Evolutionary conservation across 2,113 vertebrate species (phyloP).

Genomic region (Loxodonta africana): DNA sequence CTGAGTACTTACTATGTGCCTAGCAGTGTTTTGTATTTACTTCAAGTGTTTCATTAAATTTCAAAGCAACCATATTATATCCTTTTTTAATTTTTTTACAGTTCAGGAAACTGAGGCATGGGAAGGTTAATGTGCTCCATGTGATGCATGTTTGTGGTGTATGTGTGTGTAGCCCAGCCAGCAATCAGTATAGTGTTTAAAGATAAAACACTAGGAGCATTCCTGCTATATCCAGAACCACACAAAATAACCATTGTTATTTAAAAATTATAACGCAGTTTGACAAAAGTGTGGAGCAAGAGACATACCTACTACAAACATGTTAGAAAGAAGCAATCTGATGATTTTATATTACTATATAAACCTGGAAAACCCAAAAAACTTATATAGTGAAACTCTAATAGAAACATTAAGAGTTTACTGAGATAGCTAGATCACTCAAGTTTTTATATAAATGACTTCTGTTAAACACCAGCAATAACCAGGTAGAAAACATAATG

Average conservation of each 20-base stretch:
- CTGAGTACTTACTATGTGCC: background rate
- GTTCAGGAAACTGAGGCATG: background rate
- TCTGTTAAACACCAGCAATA: background rate
- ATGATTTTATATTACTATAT: background rate
- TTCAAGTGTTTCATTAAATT: slow-evolving; percentile 44
- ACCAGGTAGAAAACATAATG: background rate
- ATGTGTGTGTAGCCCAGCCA: background rate
- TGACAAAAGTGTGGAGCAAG: background rate
- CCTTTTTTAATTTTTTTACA: background rate
- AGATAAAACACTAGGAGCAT: background rate
- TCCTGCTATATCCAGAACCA: background rate
- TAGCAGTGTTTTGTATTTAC: background rate
- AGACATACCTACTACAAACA: background rate
- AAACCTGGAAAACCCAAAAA: background rate
- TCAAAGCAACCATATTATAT: slow-evolving; percentile 21
- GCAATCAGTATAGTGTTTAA: background rate
- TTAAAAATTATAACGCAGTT: background rate
- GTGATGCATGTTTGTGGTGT: background rate
- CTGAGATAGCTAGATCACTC: background rate
- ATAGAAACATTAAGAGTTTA: background rate
- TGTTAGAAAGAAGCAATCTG: slow-evolving; percentile 19
- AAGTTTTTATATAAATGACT: slow-evolving; percentile 11
- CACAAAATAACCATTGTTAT: background rate
- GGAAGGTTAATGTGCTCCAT: background rate
- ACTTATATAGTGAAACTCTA: background rate